Evolutionary conservation across 2,797 vertebrate species (phyloP), one percentile per base, ranked within the genome.

Genomic region (Micromesistius poutassou): DNA sequence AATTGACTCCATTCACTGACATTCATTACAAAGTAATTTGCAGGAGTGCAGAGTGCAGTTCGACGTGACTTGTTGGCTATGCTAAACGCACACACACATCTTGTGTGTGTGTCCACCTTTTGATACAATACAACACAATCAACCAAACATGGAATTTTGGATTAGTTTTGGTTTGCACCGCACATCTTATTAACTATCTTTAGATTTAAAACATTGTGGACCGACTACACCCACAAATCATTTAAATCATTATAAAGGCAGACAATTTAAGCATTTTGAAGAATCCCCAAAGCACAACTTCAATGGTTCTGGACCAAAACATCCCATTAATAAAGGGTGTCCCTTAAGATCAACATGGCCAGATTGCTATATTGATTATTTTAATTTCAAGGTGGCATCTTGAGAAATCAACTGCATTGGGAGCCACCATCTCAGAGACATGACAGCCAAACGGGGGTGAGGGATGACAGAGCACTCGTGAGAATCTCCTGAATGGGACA

Each of bases 1-100:
- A 86, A 86, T 80, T 80, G 75, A 85, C 81, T 87, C 75, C 75
- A 75, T 85, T 88, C 85, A 77, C 79, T 80, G 77, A 85, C 83
- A 85, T 83, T 84, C 81, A 86, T 85, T 35, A 82, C 79, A 82
- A 86, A 89, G 85, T 82, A 87, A 83, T 85, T 22, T 82, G 86
- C 72, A 77, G 82, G 82, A 88, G 84, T 72, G 50, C 74, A 42
- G 40, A 3, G 81, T 90, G 79, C 84, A 85, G 85, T 86, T 88
- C 87, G 80, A 81, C 83, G 3, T 68, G 76, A 85, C 73, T 75
- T 78, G 71, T 71, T 36, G 72, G 35, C 80, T 74, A 70, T 82
- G 76, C 62, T 76, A 78, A 46, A 68, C 31, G 71, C 71, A 2
- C 71, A 33, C 2, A 71, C 4, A 71, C 5, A 3, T 33, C 70